phyloP scores from a whole-genome alignment of 2,888 invertebrate genomes.

The Xanthostigma xanthostigma region DNA sequence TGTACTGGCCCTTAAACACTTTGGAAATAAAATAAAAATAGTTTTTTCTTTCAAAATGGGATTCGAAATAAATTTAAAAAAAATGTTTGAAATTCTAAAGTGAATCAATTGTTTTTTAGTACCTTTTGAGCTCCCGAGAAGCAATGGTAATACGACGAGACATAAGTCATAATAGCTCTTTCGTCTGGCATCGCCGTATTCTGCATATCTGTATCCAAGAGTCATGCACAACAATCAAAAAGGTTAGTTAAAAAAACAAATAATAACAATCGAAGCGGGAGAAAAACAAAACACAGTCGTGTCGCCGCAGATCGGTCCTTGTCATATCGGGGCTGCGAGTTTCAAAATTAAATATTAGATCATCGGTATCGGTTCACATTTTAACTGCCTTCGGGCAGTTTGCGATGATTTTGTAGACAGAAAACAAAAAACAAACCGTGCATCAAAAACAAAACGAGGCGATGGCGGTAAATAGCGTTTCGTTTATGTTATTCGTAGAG shows the following conservation, averaged over 20 bases:
- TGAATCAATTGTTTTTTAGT: conserved; percentile 2
- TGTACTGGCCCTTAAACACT: no score
- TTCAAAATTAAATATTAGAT: background rate
- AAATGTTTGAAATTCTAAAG: conserved; percentile 3
- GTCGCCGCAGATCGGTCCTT: background rate
- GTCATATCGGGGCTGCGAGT: background rate
- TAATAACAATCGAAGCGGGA: conserved; percentile 14
- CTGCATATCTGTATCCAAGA: conserved; percentile 63
- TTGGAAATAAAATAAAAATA: no score
- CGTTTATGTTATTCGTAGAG: no score
- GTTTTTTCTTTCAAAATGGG: no score
- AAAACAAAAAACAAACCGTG: no score
- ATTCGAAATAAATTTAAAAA: no score
- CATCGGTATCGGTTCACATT: no score
- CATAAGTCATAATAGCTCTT: conserved; percentile 99
- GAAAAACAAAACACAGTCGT: conserved; percentile 15
- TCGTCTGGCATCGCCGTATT: conserved; percentile 99
- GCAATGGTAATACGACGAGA: conserved; percentile 99
- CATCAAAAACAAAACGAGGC: no score
- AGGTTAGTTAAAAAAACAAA: conserved; percentile 19
- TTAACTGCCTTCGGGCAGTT: no score
- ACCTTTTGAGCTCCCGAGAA: conserved; percentile 99
- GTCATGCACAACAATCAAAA: conserved; percentile 30
- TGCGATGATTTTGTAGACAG: no score
- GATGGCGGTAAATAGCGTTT: no score